A percentile compares a stretch with the other conserved stretches of the same genome.
Conservation (phyloP, 2,888 invertebrate species). For the Amiota minor region DNA sequence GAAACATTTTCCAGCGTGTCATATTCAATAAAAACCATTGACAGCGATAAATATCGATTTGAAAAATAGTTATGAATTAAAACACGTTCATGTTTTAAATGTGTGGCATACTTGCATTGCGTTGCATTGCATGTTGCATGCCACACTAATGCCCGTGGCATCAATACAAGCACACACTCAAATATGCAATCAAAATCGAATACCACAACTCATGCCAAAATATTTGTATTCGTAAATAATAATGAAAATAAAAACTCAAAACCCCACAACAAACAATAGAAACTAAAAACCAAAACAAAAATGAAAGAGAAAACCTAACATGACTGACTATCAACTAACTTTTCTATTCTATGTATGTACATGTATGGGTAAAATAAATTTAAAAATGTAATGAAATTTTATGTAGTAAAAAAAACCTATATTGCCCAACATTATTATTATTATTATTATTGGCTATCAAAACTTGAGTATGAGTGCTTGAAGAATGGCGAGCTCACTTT, state of each 20-base stretch:
- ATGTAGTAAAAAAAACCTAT: no score
- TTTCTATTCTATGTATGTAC: background rate
- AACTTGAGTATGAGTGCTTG: no score
- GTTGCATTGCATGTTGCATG: slow-evolving; percentile 4
- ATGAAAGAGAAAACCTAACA: background rate
- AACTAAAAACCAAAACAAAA: background rate
- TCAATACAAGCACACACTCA: background rate
- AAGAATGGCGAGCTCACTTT: slow-evolving; percentile 24
- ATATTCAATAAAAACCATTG: slow-evolving; percentile 18
- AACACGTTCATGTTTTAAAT: background rate
- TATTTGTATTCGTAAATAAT: background rate
- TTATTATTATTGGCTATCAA: no score
- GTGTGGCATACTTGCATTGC: background rate
- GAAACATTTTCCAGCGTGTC: slow-evolving; percentile 25
- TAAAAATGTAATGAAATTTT: background rate
- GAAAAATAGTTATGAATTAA: slow-evolving; percentile 55
- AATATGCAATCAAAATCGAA: background rate
- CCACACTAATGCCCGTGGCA: background rate
- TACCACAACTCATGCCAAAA: slow-evolving; percentile 4
- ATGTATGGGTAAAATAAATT: background rate
- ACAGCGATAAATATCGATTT: slow-evolving; percentile 61
- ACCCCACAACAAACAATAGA: background rate
- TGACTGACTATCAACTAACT: background rate
- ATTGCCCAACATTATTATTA: no score
- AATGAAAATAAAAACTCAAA: background rate